These are phyloP conservation scores for Orestias chungarensis DNA, from an alignment of 2,797 vertebrate genomes.

Conservation along the genomic window DNA sequence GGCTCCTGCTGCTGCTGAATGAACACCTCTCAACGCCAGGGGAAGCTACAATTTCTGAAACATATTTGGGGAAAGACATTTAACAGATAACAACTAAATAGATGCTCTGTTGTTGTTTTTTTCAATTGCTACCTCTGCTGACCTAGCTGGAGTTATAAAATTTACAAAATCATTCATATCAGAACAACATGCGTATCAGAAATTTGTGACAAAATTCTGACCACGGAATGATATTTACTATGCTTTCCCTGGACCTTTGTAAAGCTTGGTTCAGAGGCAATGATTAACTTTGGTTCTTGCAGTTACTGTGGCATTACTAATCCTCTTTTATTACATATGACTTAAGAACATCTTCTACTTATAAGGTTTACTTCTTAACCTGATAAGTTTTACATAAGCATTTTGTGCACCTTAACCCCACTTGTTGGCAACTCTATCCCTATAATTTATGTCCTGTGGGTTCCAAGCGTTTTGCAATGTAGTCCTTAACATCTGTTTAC, in stretches of 20 bases:
- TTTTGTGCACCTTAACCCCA: slow-evolving; percentile 25
- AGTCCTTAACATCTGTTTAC: slow-evolving; percentile 67
- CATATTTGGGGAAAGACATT: not conserved
- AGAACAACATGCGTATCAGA: not conserved
- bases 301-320: slow-evolving; percentile 17
- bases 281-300: slow-evolving; percentile 18
- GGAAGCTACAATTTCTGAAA: too few species aligned
- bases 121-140: too few species aligned
- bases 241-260: too few species aligned
- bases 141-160: too few species aligned
- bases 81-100: too few species aligned
- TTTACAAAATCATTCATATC: not conserved
- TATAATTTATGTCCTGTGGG: slow-evolving; percentile 59
- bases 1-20: not conserved
- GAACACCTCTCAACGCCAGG: too few species aligned
- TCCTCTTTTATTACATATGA: slow-evolving; percentile 13
- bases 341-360: slow-evolving; percentile 29
- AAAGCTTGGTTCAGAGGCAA: slow-evolving; percentile 1
- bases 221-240: too few species aligned
- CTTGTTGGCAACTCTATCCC: slow-evolving; percentile 48
- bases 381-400: slow-evolving; percentile 33
- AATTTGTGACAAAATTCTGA: too few species aligned
- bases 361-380: slow-evolving; percentile 1
- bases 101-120: too few species aligned
- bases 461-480: slow-evolving; percentile 34